Evolutionary conservation across 2,797 vertebrate species (phyloP), one percentile per base, ranked within the genome.

Genomic region (Coluber constrictor): DNA sequence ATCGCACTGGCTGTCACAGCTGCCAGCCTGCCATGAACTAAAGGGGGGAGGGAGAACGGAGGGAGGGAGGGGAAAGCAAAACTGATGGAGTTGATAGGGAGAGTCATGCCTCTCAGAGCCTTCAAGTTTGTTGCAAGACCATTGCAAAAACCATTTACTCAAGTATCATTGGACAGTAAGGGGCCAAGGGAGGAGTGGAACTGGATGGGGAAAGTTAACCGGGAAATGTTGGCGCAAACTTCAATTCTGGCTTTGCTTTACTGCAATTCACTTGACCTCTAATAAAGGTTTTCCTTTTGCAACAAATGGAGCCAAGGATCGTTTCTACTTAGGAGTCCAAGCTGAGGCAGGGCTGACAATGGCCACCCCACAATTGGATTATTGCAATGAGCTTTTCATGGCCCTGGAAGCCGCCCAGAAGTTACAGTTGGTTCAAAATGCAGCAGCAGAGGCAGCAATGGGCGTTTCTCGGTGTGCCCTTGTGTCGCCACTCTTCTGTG

Each of bases 41-140:
- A 15, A 2, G 2, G 13, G 5, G 66, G 13, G 2, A 0, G 29
- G 29, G 29, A 32, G 66, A 1, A 0, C 12, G 63, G 5, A 5
- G 15, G 63, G 29, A n/a, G 5, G 63, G 29, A 66, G 15, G n/a
- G 66, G 66, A 16, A 32, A 70, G n/a, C 16, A 5, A 70, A 70
- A n/a, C 15, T 16, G n/a, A 16, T 70, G n/a, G n/a, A 66, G 63
- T n/a, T 66, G 29, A 5, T 6, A 66, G 12, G 63, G 63, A 16
- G n/a, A 70, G n/a, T 15, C 6, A 16, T 70, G n/a, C 13, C 15
- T 70, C 66, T 63, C 60, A 61, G 25, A 63, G 25, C 11, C 60
- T 70, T 32, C 66, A 70, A 1, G 66, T 2, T 16, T 16, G 6
- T 8, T 70, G 66, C n/a, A 32, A 16, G 66, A 18, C 66, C 15